A percentile compares a stretch with the other conserved stretches of the same genome.
Conservation (phyloP, 2,113 vertebrate species). For the Mormoops blainvillei region DNA sequence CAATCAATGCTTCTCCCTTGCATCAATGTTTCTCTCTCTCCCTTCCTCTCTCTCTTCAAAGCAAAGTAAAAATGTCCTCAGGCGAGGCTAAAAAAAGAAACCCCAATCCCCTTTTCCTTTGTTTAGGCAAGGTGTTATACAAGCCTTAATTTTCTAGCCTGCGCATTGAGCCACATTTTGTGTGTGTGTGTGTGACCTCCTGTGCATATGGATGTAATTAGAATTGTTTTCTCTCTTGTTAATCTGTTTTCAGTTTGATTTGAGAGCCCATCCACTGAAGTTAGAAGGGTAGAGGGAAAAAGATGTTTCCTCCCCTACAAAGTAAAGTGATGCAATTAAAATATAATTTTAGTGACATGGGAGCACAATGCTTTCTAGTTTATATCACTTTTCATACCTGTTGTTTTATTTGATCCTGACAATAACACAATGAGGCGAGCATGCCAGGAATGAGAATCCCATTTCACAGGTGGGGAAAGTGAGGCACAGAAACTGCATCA, state of each 20-base stretch:
- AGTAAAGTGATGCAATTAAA: neutral
- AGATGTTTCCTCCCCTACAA: neutral
- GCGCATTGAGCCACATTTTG: neutral
- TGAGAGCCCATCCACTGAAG: neutral
- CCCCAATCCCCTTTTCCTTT: neutral
- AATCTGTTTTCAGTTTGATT: neutral
- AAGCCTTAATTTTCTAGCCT: neutral
- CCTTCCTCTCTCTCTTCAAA: too few relatives aligned
- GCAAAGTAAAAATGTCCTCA: too few relatives aligned
- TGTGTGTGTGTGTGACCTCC: neutral
- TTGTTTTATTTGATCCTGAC: neutral
- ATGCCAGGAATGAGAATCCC: neutral
- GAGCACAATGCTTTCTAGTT: neutral
- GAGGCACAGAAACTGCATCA: neutral
- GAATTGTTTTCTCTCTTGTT: neutral
- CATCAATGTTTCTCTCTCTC: too few relatives aligned
- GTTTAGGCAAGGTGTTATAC: neutral
- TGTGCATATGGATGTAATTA: neutral
- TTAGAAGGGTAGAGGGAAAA: neutral
- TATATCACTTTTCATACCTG: neutral
- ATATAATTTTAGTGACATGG: neutral
- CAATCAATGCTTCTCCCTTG: too few relatives aligned
- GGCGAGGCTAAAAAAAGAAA: too few relatives aligned
- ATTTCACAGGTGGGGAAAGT: neutral
- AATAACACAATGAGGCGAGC: neutral